These are phyloP conservation scores for Chironomus striatipennis DNA, from an alignment of 1,140 invertebrate species.

Conservation along the genomic window DNA sequence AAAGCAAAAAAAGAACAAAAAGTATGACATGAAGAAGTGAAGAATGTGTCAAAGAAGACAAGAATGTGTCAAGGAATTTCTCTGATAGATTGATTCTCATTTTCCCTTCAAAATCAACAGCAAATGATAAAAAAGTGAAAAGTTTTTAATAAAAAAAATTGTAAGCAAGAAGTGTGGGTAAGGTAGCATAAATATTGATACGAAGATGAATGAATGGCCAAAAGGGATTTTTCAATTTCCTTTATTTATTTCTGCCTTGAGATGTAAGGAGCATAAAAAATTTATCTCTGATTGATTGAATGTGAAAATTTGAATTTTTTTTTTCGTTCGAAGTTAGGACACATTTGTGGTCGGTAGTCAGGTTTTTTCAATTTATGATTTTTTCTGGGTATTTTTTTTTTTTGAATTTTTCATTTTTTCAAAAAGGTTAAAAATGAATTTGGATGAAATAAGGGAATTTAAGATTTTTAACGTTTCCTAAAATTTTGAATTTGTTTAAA, in stretches of 20 bases:
- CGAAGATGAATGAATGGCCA: background rate
- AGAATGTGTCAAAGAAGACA: background rate
- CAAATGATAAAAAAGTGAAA: background rate
- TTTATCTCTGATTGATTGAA: background rate
- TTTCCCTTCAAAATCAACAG: background rate
- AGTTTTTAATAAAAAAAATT: conserved; percentile 8
- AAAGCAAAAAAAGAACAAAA: background rate
- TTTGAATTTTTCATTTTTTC: too few relatives aligned
- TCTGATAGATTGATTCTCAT: conserved; percentile 2
- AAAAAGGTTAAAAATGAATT: too few relatives aligned
- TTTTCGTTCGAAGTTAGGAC: too few relatives aligned
- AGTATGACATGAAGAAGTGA: background rate
- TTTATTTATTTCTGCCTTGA: background rate
- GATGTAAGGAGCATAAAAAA: background rate
- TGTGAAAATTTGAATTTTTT: too few relatives aligned
- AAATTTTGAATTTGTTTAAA: too few relatives aligned
- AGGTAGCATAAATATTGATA: background rate
- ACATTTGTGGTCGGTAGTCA: too few relatives aligned
- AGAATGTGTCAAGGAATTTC: conserved; percentile 5
- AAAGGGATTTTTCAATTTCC: conserved; percentile 20
- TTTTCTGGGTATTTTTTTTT: too few relatives aligned
- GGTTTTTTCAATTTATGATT: too few relatives aligned
- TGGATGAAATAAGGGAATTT: too few relatives aligned
- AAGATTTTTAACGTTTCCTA: too few relatives aligned
- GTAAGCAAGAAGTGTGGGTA: background rate